A percentile compares a stretch with the other conserved stretches of the same genome.
These are phyloP conservation scores for Lithobates pipiens DNA, from an alignment of 2,797 vertebrate species.

Conservation along the genomic window DNA sequence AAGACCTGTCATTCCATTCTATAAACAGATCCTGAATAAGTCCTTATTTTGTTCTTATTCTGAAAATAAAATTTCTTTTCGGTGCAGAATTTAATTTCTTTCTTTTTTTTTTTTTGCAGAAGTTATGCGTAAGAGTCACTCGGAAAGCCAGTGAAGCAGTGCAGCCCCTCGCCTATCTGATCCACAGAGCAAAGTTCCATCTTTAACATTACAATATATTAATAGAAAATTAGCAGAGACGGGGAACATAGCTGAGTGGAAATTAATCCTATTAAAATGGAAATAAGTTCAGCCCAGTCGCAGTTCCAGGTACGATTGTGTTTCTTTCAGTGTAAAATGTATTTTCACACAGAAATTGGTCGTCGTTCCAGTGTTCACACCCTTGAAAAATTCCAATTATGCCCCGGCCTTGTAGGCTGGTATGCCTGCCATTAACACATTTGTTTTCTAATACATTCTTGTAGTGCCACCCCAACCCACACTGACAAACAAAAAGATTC, in stretches of 20 bases:
- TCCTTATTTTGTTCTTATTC: neutral
- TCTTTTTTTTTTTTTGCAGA: neutral
- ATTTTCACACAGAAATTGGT: slow-evolving; percentile 27
- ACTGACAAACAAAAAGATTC: slow-evolving; percentile 53
- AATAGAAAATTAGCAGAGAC: slow-evolving; percentile 20
- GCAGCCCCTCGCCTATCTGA: neutral
- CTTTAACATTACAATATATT: slow-evolving; percentile 6
- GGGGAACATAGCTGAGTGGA: neutral
- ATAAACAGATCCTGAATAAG: too few species aligned
- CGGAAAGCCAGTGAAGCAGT: neutral
- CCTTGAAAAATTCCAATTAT: slow-evolving; percentile 57
- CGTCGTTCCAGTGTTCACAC: slow-evolving; percentile 44
- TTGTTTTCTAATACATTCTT: slow-evolving; percentile 58
- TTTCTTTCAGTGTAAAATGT: slow-evolving; percentile 15
- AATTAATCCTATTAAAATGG: slow-evolving; percentile 20
- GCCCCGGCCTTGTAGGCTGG: slow-evolving; percentile 56
- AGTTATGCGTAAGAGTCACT: neutral
- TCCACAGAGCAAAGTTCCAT: slow-evolving; percentile 1
- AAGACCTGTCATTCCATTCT: too few species aligned
- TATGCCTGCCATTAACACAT: slow-evolving; percentile 61
- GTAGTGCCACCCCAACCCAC: slow-evolving; percentile 53
- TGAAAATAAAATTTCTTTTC: neutral
- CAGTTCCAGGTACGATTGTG: slow-evolving; percentile 13
- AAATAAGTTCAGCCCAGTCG: slow-evolving; percentile 23
- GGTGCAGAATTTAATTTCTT: neutral